A percentile compares a stretch with the other conserved stretches of the same genome.
These are phyloP conservation scores for Noctilio leporinus DNA, from an alignment of 2,113 vertebrate species.

Conservation along the genomic window DNA sequence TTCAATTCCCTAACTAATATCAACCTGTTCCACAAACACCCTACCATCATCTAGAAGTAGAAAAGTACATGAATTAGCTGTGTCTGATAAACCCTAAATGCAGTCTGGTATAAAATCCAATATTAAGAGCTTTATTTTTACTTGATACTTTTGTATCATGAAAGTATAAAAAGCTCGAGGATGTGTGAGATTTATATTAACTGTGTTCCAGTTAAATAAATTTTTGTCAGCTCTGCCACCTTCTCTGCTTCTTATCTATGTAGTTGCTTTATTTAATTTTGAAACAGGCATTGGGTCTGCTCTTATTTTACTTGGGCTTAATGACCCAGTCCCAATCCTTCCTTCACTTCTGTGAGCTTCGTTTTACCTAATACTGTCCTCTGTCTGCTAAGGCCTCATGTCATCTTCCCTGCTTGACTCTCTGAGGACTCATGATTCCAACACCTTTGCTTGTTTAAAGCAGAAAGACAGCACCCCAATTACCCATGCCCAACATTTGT, in stretches of 20 bases:
- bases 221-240: neutral
- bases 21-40: neutral
- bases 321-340: slow-evolving; percentile 31
- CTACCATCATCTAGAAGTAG: neutral
- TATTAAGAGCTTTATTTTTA: neutral
- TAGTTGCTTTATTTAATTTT: neutral
- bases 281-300: slow-evolving; percentile 11
- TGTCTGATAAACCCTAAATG: neutral
- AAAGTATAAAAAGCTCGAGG: neutral
- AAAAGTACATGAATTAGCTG: neutral
- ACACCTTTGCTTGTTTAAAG: slow-evolving; percentile 23
- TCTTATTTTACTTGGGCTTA: slow-evolving; percentile 39
- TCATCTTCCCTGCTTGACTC: neutral
- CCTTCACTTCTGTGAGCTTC: neutral
- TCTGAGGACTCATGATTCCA: neutral
- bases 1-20: neutral
- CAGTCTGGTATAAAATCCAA: neutral
- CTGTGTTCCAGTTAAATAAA: neutral
- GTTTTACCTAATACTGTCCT: slow-evolving; percentile 15
- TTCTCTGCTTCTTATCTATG: neutral
- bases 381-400: neutral
- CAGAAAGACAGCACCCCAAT: neutral
- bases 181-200: neutral
- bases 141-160: neutral
- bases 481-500: neutral